phyloP scores from a whole-genome alignment of 2,888 invertebrate genomes.

The Clistopyga incitator region DNA sequence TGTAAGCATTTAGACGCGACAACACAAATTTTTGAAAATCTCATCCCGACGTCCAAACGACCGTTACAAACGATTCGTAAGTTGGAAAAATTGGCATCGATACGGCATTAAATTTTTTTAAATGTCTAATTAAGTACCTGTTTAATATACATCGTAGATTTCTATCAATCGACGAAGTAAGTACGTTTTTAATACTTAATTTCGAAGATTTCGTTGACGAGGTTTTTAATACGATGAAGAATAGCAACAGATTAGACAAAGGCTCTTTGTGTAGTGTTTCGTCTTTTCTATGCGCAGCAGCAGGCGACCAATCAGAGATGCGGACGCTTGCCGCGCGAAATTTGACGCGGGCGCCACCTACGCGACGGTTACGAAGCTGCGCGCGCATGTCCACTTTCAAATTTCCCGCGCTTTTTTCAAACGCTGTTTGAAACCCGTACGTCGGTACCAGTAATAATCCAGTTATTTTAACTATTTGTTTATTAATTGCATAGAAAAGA shows the following conservation, averaged over 20 bases:
- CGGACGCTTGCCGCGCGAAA: too few relatives aligned
- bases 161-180: neutral
- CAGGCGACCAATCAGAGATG: neutral
- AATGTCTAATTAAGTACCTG: slow-evolving; percentile 72
- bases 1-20: neutral
- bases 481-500: too few relatives aligned
- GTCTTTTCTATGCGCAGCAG: neutral
- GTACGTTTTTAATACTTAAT: neutral
- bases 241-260: neutral
- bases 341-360: neutral
- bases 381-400: neutral
- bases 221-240: neutral
- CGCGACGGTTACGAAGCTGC: neutral
- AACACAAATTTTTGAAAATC: neutral
- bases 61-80: neutral
- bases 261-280: neutral
- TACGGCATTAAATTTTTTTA: neutral
- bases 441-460: too few relatives aligned
- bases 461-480: too few relatives aligned
- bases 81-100: neutral
- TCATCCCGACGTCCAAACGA: neutral
- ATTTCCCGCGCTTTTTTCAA: neutral
- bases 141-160: slow-evolving; percentile 77
- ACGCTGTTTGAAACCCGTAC: too few relatives aligned
- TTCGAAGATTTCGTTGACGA: neutral